phyloP scores from a whole-genome alignment of 2,888 invertebrate species.

The Zeuzera pyrina region DNA sequence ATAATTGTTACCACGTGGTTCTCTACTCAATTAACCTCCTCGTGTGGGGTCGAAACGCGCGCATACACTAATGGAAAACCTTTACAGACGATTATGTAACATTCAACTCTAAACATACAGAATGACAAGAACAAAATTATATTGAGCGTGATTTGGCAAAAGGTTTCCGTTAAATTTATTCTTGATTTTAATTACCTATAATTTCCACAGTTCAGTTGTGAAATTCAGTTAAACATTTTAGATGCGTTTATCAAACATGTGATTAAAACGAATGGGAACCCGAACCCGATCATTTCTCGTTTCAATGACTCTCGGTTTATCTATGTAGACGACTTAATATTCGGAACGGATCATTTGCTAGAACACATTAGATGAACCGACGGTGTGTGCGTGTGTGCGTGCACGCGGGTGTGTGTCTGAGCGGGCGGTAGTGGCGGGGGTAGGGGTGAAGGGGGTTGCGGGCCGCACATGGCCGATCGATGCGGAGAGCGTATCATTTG shows the following conservation, averaged over 20 bases:
- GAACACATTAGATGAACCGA: slow-evolving; percentile 53
- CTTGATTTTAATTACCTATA: too few species aligned
- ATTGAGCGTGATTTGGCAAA: slow-evolving; percentile 3
- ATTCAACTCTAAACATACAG: too few species aligned
- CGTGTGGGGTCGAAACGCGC: slow-evolving; percentile 39
- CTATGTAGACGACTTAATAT: slow-evolving; percentile 38
- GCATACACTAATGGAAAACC: slow-evolving; percentile 34
- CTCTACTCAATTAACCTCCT: slow-evolving; percentile 52
- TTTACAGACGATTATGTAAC: slow-evolving; percentile 29
- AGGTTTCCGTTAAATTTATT: too few species aligned
- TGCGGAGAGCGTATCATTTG: slow-evolving; percentile 64
- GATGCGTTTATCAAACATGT: background rate
- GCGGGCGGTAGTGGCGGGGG: slow-evolving; percentile 20
- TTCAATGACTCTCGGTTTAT: slow-evolving; percentile 8
- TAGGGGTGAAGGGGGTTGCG: slow-evolving; percentile 23
- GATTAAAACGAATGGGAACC: slow-evolving; percentile 1
- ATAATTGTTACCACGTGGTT: slow-evolving; percentile 68
- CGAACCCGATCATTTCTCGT: slow-evolving; percentile 1
- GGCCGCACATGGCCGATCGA: slow-evolving; percentile 51
- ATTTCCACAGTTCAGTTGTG: too few species aligned
- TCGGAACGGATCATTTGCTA: slow-evolving; percentile 63
- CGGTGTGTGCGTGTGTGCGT: slow-evolving; percentile 12
- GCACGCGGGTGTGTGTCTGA: slow-evolving; percentile 37
- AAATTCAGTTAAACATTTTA: background rate
- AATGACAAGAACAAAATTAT: too few species aligned